Percentiles rank a stretch among this genome's conserved stretches.
phyloP scores from a whole-genome alignment of 2,113 vertebrate genomes.

The Sturnira hondurensis region DNA sequence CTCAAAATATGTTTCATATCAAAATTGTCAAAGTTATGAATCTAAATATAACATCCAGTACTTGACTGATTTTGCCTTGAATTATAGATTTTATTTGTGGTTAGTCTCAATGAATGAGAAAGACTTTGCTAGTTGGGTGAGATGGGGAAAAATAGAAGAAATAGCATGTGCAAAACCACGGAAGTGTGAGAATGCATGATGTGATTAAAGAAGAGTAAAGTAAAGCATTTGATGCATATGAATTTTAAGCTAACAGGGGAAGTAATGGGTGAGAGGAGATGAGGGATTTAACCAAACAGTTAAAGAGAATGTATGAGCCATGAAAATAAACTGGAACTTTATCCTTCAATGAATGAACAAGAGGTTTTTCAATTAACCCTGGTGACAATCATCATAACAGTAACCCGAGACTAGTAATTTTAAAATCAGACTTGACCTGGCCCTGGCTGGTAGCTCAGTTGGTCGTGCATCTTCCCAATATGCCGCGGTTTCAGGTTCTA shows the following conservation, averaged over 20 bases:
- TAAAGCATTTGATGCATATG: not conserved
- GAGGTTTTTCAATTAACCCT: not conserved
- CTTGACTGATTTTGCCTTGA: not conserved
- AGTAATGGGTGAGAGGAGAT: not conserved
- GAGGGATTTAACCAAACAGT: not conserved
- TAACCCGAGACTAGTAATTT: not conserved
- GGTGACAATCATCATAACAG: not conserved
- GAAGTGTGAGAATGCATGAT: not conserved
- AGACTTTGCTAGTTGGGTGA: not conserved
- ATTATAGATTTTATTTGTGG: not conserved
- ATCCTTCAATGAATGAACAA: not conserved
- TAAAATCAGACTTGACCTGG: not conserved
- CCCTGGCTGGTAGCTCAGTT: not conserved
- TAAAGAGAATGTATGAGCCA: not conserved
- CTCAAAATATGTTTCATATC: not conserved
- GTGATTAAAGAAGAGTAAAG: not conserved
- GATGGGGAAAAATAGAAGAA: not conserved
- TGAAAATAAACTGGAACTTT: not conserved
- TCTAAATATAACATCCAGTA: not conserved
- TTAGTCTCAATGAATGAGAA: not conserved
- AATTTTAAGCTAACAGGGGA: not conserved
- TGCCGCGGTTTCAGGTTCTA: not conserved
- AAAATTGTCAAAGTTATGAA: not conserved
- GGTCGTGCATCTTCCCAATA: not conserved
- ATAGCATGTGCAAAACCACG: not conserved